These are phyloP conservation scores for Epinephelus coioides DNA, from an alignment of 2,797 vertebrate genomes.

Conservation along the genomic window DNA sequence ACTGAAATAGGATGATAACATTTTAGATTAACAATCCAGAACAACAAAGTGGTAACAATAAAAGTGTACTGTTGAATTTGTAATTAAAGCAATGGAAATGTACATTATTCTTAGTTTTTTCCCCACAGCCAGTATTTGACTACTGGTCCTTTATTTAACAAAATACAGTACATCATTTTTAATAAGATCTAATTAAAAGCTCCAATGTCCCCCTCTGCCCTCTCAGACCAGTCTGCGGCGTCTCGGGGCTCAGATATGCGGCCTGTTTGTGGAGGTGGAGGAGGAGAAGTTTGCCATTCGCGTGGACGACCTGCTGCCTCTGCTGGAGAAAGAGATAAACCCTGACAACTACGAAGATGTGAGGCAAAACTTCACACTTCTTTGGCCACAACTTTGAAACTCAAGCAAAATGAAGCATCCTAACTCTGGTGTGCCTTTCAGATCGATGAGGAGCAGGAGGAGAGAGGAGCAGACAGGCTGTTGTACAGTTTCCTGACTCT, in stretches of 20 bases:
- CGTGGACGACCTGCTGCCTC: conserved; percentile 86
- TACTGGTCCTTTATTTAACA: no score
- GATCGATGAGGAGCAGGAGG: conserved; percentile 92
- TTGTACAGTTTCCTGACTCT: conserved; percentile 93
- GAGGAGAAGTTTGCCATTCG: conserved; percentile 88
- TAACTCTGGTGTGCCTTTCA: conserved; percentile 63
- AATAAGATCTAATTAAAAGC: no score
- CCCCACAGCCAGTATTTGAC: no score
- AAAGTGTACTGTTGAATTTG: no score
- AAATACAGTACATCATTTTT: no score
- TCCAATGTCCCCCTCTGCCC: background rate
- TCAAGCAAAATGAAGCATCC: background rate
- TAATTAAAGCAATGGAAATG: no score
- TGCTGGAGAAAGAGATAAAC: conserved; percentile 90
- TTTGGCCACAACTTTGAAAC: background rate
- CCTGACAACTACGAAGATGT: conserved; percentile 90
- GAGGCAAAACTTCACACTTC: conserved; percentile 59
- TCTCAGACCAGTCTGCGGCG: conserved; percentile 85
- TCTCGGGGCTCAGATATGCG: conserved; percentile 92
- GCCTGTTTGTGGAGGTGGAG: conserved; percentile 94
- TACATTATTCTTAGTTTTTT: no score
- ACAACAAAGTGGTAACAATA: no score
- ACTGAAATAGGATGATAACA: no score
- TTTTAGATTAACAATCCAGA: no score
- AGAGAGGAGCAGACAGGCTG: conserved; percentile 93